Conservation (phyloP, 2,113 vertebrate species). For the Saccopteryx leptura region DNA sequence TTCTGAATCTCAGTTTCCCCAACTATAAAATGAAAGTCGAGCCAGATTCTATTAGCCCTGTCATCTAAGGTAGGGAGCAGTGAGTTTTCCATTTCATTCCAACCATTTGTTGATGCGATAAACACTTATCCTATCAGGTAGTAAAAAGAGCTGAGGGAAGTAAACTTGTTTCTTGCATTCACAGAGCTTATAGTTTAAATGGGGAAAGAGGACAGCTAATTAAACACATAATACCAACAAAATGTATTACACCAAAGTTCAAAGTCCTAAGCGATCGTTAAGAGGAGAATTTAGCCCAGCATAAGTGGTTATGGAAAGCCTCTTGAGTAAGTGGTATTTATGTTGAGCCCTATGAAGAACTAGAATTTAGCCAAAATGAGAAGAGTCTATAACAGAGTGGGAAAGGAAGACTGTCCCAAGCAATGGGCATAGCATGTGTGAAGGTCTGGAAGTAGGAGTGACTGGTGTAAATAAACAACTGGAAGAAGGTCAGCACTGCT, state of each 20-base stretch:
- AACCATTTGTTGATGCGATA: background rate
- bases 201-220: background rate
- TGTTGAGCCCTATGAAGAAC: background rate
- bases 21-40: slow-evolving; percentile 51
- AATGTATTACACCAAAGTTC: slow-evolving; percentile 16
- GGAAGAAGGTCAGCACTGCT: background rate
- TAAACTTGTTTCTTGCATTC: slow-evolving; percentile 19
- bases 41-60: background rate
- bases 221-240: slow-evolving; percentile 14
- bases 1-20: slow-evolving; percentile 38
- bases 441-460: slow-evolving; percentile 12
- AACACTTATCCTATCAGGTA: slow-evolving; percentile 41
- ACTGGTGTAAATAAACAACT: slow-evolving; percentile 11
- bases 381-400: background rate
- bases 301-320: background rate
- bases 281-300: background rate
- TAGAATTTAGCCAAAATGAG: background rate
- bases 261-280: slow-evolving; percentile 40
- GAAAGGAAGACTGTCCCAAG: slow-evolving; percentile 7
- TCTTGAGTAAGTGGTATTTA: background rate
- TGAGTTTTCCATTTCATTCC: slow-evolving; percentile 17
- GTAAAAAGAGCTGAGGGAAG: background rate
- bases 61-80: background rate
- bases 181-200: background rate
- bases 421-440: background rate